Conservation (phyloP, 2,888 invertebrate species). For the Apamea epomidion region DNA sequence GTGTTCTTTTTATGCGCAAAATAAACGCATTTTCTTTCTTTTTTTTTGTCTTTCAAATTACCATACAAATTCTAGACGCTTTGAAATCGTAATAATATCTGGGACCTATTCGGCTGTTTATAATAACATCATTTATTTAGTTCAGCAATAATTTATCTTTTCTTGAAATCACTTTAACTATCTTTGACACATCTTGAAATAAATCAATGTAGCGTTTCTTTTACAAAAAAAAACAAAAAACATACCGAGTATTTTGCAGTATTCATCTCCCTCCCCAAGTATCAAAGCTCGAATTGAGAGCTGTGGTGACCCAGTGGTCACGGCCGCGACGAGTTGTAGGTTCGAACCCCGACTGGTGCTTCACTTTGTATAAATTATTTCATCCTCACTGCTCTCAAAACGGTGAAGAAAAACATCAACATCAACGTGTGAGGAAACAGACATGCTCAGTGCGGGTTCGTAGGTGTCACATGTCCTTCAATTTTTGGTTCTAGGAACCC, state of each 20-base stretch:
- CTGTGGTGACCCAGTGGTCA: not conserved
- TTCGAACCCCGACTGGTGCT: not conserved
- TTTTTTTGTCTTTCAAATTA: not conserved
- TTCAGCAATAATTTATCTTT: conserved; percentile 6
- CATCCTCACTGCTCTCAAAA: not conserved
- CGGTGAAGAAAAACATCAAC: not conserved
- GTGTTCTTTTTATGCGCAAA: too few relatives aligned
- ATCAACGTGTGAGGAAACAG: not conserved
- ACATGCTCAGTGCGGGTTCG: too few relatives aligned
- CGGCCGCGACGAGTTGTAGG: too few relatives aligned
- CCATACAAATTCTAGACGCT: not conserved
- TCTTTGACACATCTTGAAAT: conserved; percentile 8
- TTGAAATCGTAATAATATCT: not conserved
- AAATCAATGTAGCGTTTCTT: conserved; percentile 14
- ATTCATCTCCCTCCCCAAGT: not conserved
- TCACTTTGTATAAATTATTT: too few relatives aligned
- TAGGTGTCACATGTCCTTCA: too few relatives aligned
- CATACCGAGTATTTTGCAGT: conserved; percentile 4
- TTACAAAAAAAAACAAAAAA: conserved; percentile 13
- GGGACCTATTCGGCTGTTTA: not conserved
- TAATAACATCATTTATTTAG: conserved; percentile 12
- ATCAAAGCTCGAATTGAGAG: not conserved
- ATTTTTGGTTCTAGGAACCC: too few relatives aligned
- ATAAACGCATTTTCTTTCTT: too few relatives aligned
- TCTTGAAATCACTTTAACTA: conserved; percentile 4